A percentile compares a stretch with the other conserved stretches of the same genome.
Evolutionary conservation across 2,797 vertebrate genomes (phyloP).

Genomic region (Bovichtus variegatus): DNA sequence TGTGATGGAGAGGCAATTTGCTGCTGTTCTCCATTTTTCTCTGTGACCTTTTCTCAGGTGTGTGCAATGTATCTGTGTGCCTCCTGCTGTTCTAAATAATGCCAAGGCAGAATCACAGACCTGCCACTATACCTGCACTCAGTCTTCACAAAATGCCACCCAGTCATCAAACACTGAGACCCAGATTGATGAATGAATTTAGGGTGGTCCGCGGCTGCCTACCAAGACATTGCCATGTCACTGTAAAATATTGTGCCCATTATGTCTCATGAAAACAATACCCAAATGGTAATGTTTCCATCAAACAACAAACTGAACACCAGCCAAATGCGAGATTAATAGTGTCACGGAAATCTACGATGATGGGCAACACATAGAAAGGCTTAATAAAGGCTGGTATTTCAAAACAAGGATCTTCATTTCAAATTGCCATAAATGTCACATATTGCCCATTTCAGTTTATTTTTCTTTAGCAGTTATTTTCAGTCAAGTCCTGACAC

Average conservation of each 20-base stretch:
- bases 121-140: conserved; percentile 74
- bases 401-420: conserved; percentile 55
- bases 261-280: conserved; percentile 72
- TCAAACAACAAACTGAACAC: conserved; percentile 57
- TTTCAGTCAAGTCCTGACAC: conserved; percentile 33
- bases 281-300: conserved; percentile 65
- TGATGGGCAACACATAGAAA: conserved; percentile 43
- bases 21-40: conserved; percentile 82
- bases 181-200: conserved; percentile 82
- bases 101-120: conserved; percentile 73
- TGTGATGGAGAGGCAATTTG: conserved; percentile 83
- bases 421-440: conserved; percentile 62
- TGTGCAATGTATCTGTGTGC: conserved; percentile 79
- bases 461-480: conserved; percentile 27
- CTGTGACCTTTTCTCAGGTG: conserved; percentile 86
- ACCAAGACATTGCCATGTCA: conserved; percentile 76
- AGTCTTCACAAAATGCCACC: conserved; percentile 75
- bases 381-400: conserved; percentile 33
- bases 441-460: conserved; percentile 30
- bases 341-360: conserved; percentile 28
- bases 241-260: conserved; percentile 79
- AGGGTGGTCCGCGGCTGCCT: conserved; percentile 58
- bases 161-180: conserved; percentile 72
- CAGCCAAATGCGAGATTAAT: conserved; percentile 55
- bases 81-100: conserved; percentile 81